These are phyloP conservation scores for Xenotilapia longispinis DNA, from an alignment of 2,113 vertebrate genomes.

Conservation along the genomic window DNA sequence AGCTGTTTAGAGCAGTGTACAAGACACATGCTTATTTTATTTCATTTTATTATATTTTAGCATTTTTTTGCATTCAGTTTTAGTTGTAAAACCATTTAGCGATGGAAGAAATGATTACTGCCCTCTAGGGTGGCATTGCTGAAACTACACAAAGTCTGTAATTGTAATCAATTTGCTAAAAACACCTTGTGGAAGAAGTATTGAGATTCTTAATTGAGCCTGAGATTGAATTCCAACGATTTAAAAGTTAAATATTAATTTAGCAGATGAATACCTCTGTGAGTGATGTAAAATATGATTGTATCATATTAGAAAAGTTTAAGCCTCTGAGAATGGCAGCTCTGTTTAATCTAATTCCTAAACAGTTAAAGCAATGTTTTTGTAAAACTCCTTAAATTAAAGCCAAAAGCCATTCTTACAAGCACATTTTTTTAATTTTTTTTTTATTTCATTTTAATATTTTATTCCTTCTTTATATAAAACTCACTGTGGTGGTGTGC, in stretches of 20 bases:
- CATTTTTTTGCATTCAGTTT: background rate
- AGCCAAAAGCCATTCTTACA: background rate
- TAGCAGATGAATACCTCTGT: background rate
- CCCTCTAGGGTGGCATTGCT: constrained; percentile 36
- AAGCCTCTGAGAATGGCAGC: background rate
- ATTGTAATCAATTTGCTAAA: background rate
- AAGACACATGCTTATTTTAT: background rate
- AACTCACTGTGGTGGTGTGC: background rate
- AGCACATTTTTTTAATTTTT: fast-evolving
- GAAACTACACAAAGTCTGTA: background rate
- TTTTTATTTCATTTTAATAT: background rate
- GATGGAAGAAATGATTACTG: background rate
- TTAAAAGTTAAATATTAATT: background rate
- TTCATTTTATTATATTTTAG: background rate
- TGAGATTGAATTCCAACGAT: background rate
- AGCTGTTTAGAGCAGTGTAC: background rate
- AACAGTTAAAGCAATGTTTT: background rate
- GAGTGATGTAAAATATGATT: background rate
- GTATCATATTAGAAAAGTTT: background rate
- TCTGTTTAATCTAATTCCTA: background rate
- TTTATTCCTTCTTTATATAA: background rate
- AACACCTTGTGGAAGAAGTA: background rate
- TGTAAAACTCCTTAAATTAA: background rate
- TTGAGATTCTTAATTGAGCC: background rate
- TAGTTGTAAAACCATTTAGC: background rate